Evolutionary conservation across 2,113 vertebrate genomes (phyloP).

Genomic region (Theristicus caerulescens): DNA sequence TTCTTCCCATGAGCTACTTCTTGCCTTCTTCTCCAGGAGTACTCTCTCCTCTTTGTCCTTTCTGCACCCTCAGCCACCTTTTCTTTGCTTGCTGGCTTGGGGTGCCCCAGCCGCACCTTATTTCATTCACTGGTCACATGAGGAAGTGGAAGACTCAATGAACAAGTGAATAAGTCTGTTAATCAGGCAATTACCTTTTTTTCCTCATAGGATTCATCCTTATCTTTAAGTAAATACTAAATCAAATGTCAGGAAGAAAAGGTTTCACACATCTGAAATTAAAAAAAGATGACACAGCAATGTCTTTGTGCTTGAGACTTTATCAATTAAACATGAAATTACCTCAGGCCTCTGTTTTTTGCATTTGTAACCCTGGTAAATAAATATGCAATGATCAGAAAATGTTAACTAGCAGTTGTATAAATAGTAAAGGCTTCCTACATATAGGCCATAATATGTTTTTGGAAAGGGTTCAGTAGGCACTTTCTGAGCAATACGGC

Average conservation of each 20-base stretch:
- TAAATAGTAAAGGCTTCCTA: neutral
- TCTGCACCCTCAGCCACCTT: neutral
- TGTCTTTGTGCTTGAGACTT: neutral
- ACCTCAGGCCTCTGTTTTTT: neutral
- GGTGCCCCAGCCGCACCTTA: neutral
- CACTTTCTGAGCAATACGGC: neutral
- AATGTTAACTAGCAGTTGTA: neutral
- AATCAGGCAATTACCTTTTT: neutral
- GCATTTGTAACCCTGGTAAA: neutral
- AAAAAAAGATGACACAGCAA: neutral
- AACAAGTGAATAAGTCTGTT: neutral
- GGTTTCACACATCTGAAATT: neutral
- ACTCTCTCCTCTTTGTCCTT: neutral
- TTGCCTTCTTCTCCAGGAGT: neutral
- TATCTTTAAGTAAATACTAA: conserved; percentile 17
- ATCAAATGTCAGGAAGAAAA: neutral
- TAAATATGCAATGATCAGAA: neutral
- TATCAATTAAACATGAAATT: neutral
- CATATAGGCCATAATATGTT: neutral
- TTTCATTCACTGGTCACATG: neutral
- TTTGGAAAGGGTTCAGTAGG: neutral
- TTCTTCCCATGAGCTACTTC: neutral
- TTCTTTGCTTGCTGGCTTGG: neutral
- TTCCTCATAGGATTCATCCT: neutral
- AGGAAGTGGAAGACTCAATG: neutral